Evolutionary conservation across 2,888 invertebrate genomes (phyloP), one percentile per base, ranked within the genome.

Genomic region (Drosophila mimetica): DNA sequence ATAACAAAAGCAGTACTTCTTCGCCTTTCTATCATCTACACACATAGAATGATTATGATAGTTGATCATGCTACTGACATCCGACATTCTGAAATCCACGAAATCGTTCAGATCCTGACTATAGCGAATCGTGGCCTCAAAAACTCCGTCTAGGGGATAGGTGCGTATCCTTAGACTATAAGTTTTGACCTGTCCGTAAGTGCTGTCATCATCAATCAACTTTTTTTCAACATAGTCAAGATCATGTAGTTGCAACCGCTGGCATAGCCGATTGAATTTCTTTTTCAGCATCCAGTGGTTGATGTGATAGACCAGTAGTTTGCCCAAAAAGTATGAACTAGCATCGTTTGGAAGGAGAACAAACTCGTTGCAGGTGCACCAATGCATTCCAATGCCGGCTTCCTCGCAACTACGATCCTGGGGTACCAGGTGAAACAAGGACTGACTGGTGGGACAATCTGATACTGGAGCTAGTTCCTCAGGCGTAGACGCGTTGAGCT

Each of bases 41-140:
- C 34, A 34, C 34, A n/a, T 34, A 1, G 34, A 34, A 3, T 34
- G n/a, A 6, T 34, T 34, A 2, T 34, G 34, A n/a, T 34, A 34
- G 34, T 34, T 34, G n/a, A 34, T 34, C 34, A 34, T 34, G n/a
- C 34, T 34, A n/a, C 34, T 34, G n/a, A 34, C 7, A 34, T 34
- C 34, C 34, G 34, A 34, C n/a, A 6, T 34, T 34, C n/a, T 34
- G 4, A 34, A 34, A 34, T 34, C 34, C 5, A 34, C n/a, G 2
- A 34, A 6, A n/a, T 34, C 34, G 13, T 34, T 34, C 2, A 34
- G 34, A n/a, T 34, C 34, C 34, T 7, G n/a, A 13, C 34, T 34
- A 1, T 34, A 34, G 6, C 34, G 34, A n/a, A 34, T 34, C 6
- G 34, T 34, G n/a, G 34, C 34, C 34, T 34, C 34, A n/a, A 34